These are phyloP conservation scores for Stylophora pistillata DNA, from an alignment of 64 coral and sea anemone species.

Conservation along the genomic window DNA sequence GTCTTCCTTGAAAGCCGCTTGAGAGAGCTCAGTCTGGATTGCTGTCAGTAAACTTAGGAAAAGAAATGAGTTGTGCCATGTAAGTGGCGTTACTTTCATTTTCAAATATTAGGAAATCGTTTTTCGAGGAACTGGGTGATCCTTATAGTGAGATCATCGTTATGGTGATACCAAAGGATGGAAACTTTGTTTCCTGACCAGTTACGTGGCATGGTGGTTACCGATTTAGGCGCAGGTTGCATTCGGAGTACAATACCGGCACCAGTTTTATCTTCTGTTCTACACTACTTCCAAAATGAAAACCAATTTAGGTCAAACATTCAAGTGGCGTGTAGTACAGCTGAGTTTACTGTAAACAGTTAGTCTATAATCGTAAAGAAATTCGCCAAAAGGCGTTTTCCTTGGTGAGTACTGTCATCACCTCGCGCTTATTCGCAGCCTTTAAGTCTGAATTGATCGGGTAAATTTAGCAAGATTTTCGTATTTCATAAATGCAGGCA, in stretches of 20 bases:
- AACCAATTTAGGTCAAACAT: not conserved
- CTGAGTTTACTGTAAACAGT: not conserved
- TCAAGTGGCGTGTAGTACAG: not conserved
- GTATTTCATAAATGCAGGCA: too few relatives aligned
- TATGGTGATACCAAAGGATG: not conserved
- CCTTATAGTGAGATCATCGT: not conserved
- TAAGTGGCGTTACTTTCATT: conserved; percentile 2
- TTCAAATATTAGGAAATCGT: not conserved
- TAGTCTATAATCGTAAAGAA: not conserved
- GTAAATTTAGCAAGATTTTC: too few relatives aligned
- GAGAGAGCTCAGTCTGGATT: not conserved
- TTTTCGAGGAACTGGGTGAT: not conserved
- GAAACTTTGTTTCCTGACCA: not conserved
- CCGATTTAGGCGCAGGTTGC: not conserved
- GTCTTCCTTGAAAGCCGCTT: conserved; percentile 51
- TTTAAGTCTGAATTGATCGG: too few relatives aligned
- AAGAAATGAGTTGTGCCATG: not conserved
- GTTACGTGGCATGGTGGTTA: conserved; percentile 16
- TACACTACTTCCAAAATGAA: not conserved
- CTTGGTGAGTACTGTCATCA: not conserved
- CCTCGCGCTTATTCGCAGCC: too few relatives aligned
- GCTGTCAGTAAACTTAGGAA: conserved; percentile 28
- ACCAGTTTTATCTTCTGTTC: conserved; percentile 5
- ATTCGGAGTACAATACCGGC: conserved; percentile 1
- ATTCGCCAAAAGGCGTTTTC: not conserved